Percentiles rank a stretch among this genome's conserved stretches.
Conservation (phyloP, 2,797 vertebrate species). For the Thripadectes ignobilis region DNA sequence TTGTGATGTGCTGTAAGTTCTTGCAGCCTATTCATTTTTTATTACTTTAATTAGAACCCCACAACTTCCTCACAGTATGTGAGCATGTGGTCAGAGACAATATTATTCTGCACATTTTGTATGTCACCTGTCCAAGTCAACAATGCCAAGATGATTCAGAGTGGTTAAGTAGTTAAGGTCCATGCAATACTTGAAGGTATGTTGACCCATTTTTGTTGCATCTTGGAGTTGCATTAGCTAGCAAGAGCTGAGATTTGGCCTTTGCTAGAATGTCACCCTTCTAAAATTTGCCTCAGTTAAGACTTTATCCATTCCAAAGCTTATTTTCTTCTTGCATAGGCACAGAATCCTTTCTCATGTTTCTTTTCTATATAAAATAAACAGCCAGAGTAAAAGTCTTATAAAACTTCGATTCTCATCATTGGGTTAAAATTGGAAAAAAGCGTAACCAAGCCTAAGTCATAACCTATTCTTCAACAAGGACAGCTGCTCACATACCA, state of each 20-base stretch:
- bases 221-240: neutral
- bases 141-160: neutral
- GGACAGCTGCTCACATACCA: neutral
- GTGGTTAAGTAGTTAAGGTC: neutral
- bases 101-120: neutral
- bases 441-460: neutral
- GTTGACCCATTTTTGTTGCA: neutral
- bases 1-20: neutral
- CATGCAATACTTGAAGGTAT: neutral
- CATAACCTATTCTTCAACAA: rapidly evolving
- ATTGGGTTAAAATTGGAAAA: neutral
- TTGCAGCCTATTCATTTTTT: neutral
- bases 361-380: neutral
- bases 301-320: neutral
- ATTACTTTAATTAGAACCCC: neutral
- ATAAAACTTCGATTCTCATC: neutral
- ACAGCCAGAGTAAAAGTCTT: neutral
- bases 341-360: neutral
- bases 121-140: neutral
- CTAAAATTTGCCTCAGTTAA: neutral
- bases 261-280: neutral
- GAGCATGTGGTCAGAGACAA: too few species aligned
- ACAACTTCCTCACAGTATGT: neutral
- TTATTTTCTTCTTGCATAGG: neutral
- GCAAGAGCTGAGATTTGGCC: neutral